Conservation (phyloP, 1,140 invertebrate species). For the Papilio aristodemus region DNA sequence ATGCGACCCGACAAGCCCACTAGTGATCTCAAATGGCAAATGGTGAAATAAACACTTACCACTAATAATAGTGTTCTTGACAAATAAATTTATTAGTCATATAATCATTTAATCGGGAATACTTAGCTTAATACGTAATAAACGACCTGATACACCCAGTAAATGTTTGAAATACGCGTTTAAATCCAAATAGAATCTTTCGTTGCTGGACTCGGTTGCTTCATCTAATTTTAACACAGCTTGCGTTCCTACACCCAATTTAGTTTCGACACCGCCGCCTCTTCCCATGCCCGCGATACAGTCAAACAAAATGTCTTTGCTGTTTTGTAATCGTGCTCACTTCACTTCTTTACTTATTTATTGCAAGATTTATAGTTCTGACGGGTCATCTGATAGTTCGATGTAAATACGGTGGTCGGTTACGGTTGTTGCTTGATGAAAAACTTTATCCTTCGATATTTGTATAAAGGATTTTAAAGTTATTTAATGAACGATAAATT, state of each 20-base stretch:
- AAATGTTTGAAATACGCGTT: constrained; percentile 24
- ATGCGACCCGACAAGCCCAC: constrained; percentile 25
- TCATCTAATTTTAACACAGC: constrained; percentile 47
- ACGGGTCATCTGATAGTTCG: constrained; percentile 35
- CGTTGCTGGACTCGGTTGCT: constrained; percentile 42
- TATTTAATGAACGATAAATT: too few relatives aligned
- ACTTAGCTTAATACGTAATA: constrained; percentile 21
- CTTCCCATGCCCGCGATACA: constrained; percentile 46
- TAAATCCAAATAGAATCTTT: constrained; percentile 30
- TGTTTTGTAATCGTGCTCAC: constrained; percentile 39
- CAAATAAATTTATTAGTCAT: constrained; percentile 18
- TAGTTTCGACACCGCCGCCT: constrained; percentile 46
- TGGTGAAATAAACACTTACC: constrained; percentile 14
- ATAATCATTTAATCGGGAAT: constrained; percentile 22
- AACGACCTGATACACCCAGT: constrained; percentile 23
- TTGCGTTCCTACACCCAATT: constrained; percentile 43
- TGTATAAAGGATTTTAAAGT: too few relatives aligned
- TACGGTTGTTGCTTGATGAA: not conserved
- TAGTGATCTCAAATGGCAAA: constrained; percentile 23
- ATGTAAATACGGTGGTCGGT: not conserved
- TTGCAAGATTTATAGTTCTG: constrained; percentile 27
- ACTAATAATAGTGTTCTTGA: constrained; percentile 25
- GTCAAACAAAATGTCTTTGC: constrained; percentile 44
- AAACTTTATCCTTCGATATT: too few relatives aligned
- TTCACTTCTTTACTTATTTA: constrained; percentile 28